phyloP scores from a whole-genome alignment of 2,113 vertebrate species.

The Ageneiosus marmoratus region DNA sequence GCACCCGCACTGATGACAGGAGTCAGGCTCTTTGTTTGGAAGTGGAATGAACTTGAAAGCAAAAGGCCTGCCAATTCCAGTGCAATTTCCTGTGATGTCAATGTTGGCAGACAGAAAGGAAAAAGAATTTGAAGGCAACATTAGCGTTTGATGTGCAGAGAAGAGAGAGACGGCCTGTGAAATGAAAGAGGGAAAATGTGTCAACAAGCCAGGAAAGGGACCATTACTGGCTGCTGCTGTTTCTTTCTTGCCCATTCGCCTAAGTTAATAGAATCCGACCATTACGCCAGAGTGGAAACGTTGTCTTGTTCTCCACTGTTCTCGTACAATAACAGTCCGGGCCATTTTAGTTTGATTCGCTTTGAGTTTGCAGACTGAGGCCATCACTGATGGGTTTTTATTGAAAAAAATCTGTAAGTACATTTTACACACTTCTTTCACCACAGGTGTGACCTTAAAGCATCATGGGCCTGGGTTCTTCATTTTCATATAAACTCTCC shows the following conservation, averaged over 20 bases:
- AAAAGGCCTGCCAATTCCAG: conserved; percentile 68
- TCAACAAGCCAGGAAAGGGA: conserved; percentile 69
- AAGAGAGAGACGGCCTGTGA: conserved; percentile 67
- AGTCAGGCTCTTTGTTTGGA: conserved; percentile 56
- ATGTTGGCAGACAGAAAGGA: conserved; percentile 74
- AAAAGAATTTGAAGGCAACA: conserved; percentile 77
- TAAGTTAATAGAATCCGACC: conserved; percentile 70
- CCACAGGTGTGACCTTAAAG: conserved; percentile 44
- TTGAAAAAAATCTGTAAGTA: conserved; percentile 34
- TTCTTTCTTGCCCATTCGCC: conserved; percentile 64
- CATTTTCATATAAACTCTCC: background rate
- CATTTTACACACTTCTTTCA: conserved; percentile 38
- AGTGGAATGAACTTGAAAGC: conserved; percentile 70
- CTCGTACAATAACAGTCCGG: conserved; percentile 41
- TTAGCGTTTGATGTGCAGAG: conserved; percentile 76
- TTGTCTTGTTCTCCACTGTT: conserved; percentile 53
- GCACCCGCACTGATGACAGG: conserved; percentile 54
- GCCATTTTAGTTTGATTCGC: conserved; percentile 33
- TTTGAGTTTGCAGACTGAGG: conserved; percentile 31
- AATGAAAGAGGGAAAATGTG: conserved; percentile 69
- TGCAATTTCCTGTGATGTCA: conserved; percentile 79
- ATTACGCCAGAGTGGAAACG: conserved; percentile 69
- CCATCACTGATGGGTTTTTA: conserved; percentile 44
- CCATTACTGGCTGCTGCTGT: conserved; percentile 68
- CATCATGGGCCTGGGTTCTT: background rate